Evolutionary conservation across 2,888 invertebrate species (phyloP).

Genomic region (Girardia tigrina): DNA sequence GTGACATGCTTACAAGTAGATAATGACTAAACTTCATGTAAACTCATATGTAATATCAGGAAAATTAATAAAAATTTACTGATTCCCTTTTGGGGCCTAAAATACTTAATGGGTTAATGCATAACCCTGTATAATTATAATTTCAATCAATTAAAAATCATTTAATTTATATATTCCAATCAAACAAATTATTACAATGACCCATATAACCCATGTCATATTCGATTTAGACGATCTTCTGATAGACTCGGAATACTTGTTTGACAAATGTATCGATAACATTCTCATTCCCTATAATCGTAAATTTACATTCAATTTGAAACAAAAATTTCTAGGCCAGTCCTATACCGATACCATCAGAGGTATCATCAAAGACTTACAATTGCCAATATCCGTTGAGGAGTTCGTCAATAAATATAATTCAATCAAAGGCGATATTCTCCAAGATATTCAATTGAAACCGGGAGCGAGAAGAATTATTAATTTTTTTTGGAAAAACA

Average conservation of each 20-base stretch:
- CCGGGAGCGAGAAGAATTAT: conserved; percentile 64
- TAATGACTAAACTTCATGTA: no score
- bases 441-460: neutral
- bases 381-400: neutral
- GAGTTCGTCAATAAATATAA: neutral
- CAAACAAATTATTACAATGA: no score
- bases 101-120: no score
- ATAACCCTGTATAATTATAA: no score
- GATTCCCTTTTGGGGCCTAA: no score
- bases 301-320: neutral
- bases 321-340: neutral
- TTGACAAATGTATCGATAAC: neutral
- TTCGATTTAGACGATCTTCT: neutral
- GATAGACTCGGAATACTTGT: neutral
- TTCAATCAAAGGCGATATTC: neutral
- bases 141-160: no score
- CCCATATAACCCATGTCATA: neutral
- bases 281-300: neutral
- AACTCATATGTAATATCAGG: no score
- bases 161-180: no score
- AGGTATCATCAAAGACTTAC: neutral
- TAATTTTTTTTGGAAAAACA: conserved; percentile 60
- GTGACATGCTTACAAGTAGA: no score
- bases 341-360: neutral
- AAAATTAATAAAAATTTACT: no score